Conservation (phyloP, 1,140 invertebrate species). For the Chymomyza costata region DNA sequence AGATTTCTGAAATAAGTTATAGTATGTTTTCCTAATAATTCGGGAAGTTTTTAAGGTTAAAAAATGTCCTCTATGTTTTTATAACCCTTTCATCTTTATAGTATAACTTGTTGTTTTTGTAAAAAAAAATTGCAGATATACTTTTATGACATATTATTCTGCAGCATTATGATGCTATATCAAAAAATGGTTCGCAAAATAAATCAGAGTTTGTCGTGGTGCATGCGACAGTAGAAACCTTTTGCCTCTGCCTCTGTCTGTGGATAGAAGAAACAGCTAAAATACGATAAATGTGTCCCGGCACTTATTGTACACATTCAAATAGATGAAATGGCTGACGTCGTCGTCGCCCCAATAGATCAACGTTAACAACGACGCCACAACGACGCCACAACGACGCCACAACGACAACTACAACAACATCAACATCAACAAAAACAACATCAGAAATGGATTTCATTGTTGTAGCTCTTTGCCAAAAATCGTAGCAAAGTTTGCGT, state of each 20-base stretch:
- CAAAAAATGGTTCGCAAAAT: no score
- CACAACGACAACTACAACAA: no score
- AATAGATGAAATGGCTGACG: constrained; percentile 31
- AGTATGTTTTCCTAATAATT: no score
- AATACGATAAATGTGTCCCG: constrained; percentile 35
- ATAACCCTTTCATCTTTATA: no score
- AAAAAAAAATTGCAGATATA: no score
- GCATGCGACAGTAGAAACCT: constrained; percentile 7
- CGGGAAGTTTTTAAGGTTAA: no score
- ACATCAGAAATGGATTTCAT: constrained; percentile 8
- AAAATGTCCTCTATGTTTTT: no score
- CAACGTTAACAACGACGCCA: constrained; percentile 37
- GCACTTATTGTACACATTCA: constrained; percentile 43
- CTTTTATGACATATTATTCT: no score
- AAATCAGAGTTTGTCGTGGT: constrained; percentile 21
- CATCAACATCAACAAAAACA: constrained; percentile 8
- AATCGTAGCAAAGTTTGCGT: constrained; percentile 52
- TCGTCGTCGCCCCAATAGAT: constrained; percentile 53
- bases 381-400: constrained; percentile 10
- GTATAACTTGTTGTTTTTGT: no score
- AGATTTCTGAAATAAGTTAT: no score
- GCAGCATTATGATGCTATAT: no score
- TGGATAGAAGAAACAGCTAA: no score
- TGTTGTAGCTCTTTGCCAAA: constrained; percentile 11
- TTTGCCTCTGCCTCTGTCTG: not conserved